Evolutionary conservation across 2,797 vertebrate species (phyloP).

Genomic region (Gadopsis bispinosus): DNA sequence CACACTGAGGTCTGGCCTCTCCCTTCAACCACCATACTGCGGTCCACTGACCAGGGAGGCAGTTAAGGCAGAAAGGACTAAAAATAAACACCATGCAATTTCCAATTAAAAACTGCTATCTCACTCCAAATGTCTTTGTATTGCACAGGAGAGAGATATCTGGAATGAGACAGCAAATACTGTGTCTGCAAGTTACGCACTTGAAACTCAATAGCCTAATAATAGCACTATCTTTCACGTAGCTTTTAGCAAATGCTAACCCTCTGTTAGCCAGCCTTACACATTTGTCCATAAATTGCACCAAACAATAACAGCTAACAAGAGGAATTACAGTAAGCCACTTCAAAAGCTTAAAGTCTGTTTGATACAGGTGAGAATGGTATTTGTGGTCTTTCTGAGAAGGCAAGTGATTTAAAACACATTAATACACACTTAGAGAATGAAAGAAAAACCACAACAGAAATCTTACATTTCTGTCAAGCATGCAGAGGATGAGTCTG

Average conservation of each 20-base stretch:
- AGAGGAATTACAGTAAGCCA: constrained; percentile 15
- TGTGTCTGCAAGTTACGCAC: constrained; percentile 1
- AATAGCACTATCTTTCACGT: constrained; percentile 8
- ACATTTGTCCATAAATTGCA: constrained; percentile 17
- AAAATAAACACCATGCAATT: constrained; percentile 86
- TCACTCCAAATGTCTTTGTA: constrained; percentile 67
- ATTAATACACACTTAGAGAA: constrained; percentile 64
- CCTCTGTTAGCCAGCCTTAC: neutral
- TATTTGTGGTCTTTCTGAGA: constrained; percentile 54
- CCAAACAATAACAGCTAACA: constrained; percentile 4
- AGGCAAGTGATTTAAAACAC: constrained; percentile 61
- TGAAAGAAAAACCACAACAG: constrained; percentile 65
- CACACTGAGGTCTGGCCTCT: constrained; percentile 85
- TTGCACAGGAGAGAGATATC: constrained; percentile 36
- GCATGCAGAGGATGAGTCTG: constrained; percentile 48
- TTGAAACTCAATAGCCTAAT: constrained; percentile 14
- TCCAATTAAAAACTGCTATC: constrained; percentile 76
- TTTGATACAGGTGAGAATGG: constrained; percentile 47
- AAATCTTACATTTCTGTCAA: constrained; percentile 49
- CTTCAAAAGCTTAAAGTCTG: constrained; percentile 23
- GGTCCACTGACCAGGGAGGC: constrained; percentile 81
- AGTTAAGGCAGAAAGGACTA: constrained; percentile 77
- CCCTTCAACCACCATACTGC: constrained; percentile 84
- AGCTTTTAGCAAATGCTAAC: constrained; percentile 9
- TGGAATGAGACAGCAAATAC: constrained; percentile 43